Evolutionary conservation across 2,113 vertebrate species (phyloP).

Genomic region (Phocoena sinus): DNA sequence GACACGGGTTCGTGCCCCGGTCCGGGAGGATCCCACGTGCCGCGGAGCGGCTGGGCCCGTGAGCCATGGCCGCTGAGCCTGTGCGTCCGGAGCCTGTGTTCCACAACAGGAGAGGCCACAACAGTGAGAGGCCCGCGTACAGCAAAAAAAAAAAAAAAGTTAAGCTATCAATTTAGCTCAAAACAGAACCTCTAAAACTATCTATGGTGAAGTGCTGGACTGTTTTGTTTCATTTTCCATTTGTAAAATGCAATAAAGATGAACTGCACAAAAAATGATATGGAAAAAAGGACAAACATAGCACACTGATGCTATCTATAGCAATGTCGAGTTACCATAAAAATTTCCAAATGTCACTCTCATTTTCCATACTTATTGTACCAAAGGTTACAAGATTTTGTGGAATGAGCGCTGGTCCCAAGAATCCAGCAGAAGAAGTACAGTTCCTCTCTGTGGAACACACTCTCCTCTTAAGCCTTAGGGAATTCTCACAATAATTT

Average conservation of each 20-base stretch:
- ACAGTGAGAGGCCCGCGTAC: too few relatives aligned
- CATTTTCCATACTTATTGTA: neutral
- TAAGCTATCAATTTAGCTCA: neutral
- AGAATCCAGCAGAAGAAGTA: neutral
- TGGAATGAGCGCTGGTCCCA: neutral
- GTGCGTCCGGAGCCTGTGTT: too few relatives aligned
- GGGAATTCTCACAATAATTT: neutral
- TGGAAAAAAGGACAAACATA: neutral
- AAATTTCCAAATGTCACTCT: neutral
- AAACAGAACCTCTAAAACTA: neutral
- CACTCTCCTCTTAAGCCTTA: neutral
- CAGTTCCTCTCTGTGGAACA: neutral
- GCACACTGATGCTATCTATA: neutral
- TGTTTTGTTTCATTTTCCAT: neutral
- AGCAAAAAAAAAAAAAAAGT: neutral
- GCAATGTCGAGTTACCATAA: neutral
- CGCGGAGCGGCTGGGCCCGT: too few relatives aligned
- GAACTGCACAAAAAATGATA: neutral
- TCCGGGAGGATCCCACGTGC: too few relatives aligned
- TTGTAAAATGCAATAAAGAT: neutral
- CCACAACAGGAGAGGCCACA: accelerated
- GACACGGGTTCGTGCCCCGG: too few relatives aligned
- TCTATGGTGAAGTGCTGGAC: neutral
- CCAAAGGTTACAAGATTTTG: neutral
- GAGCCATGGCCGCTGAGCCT: too few relatives aligned